Conservation (phyloP, 2,888 invertebrate species). For the Drosophila percnosoma region DNA sequence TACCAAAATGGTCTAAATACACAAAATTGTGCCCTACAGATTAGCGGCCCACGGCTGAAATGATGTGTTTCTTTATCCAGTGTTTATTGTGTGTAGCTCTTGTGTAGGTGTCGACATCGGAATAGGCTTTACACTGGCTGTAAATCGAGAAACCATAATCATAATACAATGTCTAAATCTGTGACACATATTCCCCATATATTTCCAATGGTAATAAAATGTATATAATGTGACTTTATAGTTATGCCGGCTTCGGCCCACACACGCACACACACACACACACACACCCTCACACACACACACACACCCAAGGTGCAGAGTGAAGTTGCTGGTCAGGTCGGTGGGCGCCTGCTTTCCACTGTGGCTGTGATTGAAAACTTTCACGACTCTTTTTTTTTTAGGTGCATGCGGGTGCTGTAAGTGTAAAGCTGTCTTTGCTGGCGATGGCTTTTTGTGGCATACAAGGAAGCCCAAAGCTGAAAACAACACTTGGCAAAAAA, state of each 20-base stretch:
- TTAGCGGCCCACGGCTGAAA: conserved; percentile 48
- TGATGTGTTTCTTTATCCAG: conserved; percentile 44
- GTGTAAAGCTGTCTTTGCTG: conserved; percentile 38
- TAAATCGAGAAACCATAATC: conserved; percentile 61
- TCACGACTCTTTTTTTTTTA: conserved; percentile 66
- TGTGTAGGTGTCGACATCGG: conserved; percentile 59
- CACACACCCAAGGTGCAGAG: conserved; percentile 5
- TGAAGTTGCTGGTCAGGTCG: conserved; percentile 54
- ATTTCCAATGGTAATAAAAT: conserved; percentile 59
- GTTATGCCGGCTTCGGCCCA: conserved; percentile 29
- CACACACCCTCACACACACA: conserved; percentile 22
- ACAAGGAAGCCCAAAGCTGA: conserved; percentile 62
- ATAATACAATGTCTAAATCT: conserved; percentile 70
- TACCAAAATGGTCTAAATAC: conserved; percentile 43
- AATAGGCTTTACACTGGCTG: conserved; percentile 52
- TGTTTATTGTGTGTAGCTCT: conserved; percentile 4
- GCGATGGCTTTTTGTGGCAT: conserved; percentile 52
- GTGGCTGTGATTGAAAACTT: conserved; percentile 65
- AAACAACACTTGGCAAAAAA: conserved; percentile 14
- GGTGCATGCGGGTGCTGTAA: conserved; percentile 72
- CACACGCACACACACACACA: conserved; percentile 20
- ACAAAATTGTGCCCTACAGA: conserved; percentile 36
- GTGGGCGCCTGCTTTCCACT: conserved; percentile 73
- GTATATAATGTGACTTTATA: conserved; percentile 30
- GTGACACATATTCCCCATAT: conserved; percentile 64